Base-by-base conservation (phyloP, 1,140 invertebrate genomes). In the Pogonomyrmex californicus region DNA sequence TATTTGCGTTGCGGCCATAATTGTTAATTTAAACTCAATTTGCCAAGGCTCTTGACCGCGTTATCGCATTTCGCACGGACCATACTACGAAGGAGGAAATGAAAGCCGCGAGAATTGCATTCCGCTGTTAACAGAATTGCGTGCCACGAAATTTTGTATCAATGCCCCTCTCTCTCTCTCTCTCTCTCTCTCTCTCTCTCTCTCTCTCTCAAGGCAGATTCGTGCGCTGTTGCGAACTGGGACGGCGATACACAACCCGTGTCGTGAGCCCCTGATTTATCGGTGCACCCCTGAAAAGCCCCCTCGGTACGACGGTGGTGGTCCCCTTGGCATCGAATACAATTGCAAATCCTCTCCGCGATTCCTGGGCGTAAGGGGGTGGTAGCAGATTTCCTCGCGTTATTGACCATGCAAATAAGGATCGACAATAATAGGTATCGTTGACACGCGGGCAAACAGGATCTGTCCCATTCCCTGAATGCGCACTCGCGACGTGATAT, bases 321-420 rank as follows among this genome's bases (percentile, higher is more conserved):
- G 54, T 54, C 14, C 77, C 4, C 63, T 68, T 81, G 63, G 63
- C 47, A 30, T 47, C 41, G 79, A 58, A 73, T 60, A 47, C 9
- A 82, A 30, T 23, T 66, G 66, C 51, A 47, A 58, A 73, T 71
- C 44, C 49, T 79, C 30, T 75, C 23, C 23, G 38, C 47, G 70
- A 71, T 79, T 81, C 38, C 58, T 4, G 56, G 3, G 44, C 30
- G 10, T 14, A 54, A 60, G 68, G 49, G 66, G 51, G 23, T 14
- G 33, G 12, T 12, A 47, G 47, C 63, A 88, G 58, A 88, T 81
- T 79, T 56, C 62, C 63, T 17, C 33, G 41, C 66, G 81, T 70
- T 88, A 88, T 75, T 79, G 73, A 86, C 86, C 70, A 70, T 75
- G 86, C 70, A 90, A 90, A 90, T 78, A 88, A 88, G 88, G 81